Base-by-base conservation (phyloP, 2,113 vertebrate genomes). In the Aythya baeri region DNA sequence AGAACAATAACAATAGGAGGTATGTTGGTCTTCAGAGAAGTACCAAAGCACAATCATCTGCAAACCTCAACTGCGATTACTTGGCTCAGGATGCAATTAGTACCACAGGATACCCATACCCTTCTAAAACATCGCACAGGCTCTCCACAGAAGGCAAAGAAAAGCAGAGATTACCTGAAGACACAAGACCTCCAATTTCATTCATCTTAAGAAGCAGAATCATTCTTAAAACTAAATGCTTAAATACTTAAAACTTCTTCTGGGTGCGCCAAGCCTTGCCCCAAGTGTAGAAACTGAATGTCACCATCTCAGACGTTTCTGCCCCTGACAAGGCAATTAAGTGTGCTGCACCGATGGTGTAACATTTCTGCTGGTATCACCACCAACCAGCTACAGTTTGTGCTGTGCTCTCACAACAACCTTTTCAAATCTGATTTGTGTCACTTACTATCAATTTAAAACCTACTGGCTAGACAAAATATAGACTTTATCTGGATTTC, bases 281-380 rank as follows among this genome's bases (percentile, higher is more conserved):
- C 23, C 21, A 12, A 7, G 25, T 9, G 10, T 7, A 0, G 15
- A 46, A 54, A 63, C 18, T 8, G 8, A 27, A 17, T 43, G 14
- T 50, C 58, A 46, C 49, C 32, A 17, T 5, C 29, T 65, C 16
- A 2, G 38, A 8, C 0, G 8, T 15, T 21, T 65, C 16, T 41
- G 31, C 4, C 9, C 1, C 29, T 15, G 50, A 34, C 38, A 32
- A 14, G 2, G 17, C 32, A 34, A 15, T 52, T 16, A 38, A 27
- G 20, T 3, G 9, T 3, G 32, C n/a, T 26, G 6, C 9, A 6
- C 17, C 1, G 2, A 7, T 14, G 32, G 27, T 36, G 41, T 8
- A 58, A 2, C 1, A 3, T 13, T 36, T 27, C 70, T n/a, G 43
- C 49, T 13, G 36, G 17, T 7, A 1, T 1, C 18, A 18, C 12